A percentile compares a stretch with the other conserved stretches of the same genome.
phyloP scores from a whole-genome alignment of 2,113 vertebrate genomes.

The Mus spicilegus region DNA sequence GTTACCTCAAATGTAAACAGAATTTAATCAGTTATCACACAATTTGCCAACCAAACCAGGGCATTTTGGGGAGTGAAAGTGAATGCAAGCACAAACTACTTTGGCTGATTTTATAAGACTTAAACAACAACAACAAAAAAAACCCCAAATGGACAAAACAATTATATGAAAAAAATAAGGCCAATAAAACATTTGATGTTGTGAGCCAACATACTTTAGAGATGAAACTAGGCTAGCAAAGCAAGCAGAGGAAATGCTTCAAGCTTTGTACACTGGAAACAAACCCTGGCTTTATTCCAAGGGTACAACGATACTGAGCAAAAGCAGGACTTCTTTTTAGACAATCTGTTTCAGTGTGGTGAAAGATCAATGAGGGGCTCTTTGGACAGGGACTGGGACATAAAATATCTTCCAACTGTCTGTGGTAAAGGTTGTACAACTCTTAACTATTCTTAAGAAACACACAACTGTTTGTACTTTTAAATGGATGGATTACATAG shows the following conservation, averaged over 20 bases:
- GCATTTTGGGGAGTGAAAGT: background rate
- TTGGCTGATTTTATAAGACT: background rate
- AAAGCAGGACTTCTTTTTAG: background rate
- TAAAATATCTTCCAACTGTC: background rate
- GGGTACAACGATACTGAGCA: background rate
- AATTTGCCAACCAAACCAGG: background rate
- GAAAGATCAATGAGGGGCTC: background rate
- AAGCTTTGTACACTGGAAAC: background rate
- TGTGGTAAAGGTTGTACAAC: background rate
- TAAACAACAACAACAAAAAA: background rate
- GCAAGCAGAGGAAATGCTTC: background rate
- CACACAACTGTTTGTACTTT: background rate
- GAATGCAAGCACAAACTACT: background rate
- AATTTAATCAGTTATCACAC: background rate
- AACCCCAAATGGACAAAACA: background rate
- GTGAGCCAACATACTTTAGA: background rate
- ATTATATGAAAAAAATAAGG: background rate
- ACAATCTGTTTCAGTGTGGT: background rate
- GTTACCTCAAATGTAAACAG: background rate
- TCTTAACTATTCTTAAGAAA: background rate
- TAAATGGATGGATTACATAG: background rate
- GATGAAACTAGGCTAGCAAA: background rate
- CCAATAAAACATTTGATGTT: background rate
- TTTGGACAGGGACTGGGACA: background rate
- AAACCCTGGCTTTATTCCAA: background rate